phyloP scores from a whole-genome alignment of 2,888 invertebrate genomes.

The Patella depressa region DNA sequence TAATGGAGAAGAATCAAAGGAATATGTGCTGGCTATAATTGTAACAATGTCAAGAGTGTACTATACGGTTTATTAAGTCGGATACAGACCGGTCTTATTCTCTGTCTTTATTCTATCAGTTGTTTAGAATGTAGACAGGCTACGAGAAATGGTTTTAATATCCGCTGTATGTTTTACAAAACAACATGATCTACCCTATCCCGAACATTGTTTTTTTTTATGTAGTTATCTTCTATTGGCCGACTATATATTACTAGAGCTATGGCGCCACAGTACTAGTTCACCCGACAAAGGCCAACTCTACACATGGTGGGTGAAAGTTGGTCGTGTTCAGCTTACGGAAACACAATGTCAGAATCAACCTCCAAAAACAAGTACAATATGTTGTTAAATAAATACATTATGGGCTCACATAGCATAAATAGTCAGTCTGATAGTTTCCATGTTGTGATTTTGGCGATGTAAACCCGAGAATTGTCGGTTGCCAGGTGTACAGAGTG shows the following conservation, averaged over 20 bases:
- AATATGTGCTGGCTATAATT: too few species aligned
- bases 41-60: too few species aligned
- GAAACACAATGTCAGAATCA: slow-evolving; percentile 26
- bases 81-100: too few species aligned
- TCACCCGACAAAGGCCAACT: slow-evolving; percentile 8
- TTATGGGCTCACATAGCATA: slow-evolving; percentile 20
- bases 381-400: slow-evolving; percentile 29
- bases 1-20: too few species aligned
- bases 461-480: background rate
- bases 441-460: slow-evolving; percentile 18
- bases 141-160: slow-evolving; percentile 20
- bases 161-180: slow-evolving; percentile 20
- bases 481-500: background rate
- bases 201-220: slow-evolving; percentile 17
- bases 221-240: background rate
- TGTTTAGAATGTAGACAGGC: slow-evolving; percentile 8
- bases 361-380: slow-evolving; percentile 28
- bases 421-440: slow-evolving; percentile 16
- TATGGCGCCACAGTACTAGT: slow-evolving; percentile 12
- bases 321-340: slow-evolving; percentile 11
- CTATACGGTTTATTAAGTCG: too few species aligned
- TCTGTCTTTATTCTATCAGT: too few species aligned
- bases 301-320: slow-evolving; percentile 1
- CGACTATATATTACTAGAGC: background rate
- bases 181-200: slow-evolving; percentile 14